A percentile compares a stretch with the other conserved stretches of the same genome.
These are phyloP conservation scores for Fistularia tabacaria DNA, from an alignment of 2,797 vertebrate genomes.

Conservation along the genomic window DNA sequence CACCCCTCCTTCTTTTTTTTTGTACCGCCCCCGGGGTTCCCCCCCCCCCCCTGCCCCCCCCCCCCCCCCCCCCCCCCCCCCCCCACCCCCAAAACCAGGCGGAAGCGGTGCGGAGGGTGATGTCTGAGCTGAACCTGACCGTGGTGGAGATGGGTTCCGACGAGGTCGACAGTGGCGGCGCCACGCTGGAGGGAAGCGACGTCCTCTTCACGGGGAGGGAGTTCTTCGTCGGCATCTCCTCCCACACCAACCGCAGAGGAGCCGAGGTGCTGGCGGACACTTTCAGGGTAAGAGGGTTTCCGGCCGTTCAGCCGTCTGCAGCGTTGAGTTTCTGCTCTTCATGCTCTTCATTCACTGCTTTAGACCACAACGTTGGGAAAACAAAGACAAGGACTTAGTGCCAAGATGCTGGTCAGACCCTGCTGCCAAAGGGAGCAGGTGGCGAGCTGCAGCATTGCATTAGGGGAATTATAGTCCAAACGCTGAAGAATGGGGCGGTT, in stretches of 20 bases:
- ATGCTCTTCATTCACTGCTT: too few relatives aligned
- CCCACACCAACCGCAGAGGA: constrained; percentile 87
- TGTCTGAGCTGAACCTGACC: constrained; percentile 83
- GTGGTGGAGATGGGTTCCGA: constrained; percentile 81
- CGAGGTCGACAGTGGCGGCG: constrained; percentile 69
- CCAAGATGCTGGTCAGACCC: neutral
- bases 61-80: too few relatives aligned
- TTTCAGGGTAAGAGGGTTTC: constrained; percentile 73
- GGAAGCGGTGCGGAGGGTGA: constrained; percentile 79
- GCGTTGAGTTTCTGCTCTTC: too few relatives aligned
- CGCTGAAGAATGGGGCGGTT: constrained; percentile 40
- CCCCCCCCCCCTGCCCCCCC: too few relatives aligned
- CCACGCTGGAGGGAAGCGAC: constrained; percentile 88
- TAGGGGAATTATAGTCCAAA: constrained; percentile 44
- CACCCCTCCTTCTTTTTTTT: too few relatives aligned
- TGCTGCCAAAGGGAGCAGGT: constrained; percentile 54
- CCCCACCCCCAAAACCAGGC: constrained; percentile 53
- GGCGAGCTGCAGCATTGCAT: constrained; percentile 42
- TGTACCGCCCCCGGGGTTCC: too few relatives aligned
- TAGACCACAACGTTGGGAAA: too few relatives aligned
- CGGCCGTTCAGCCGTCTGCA: neutral
- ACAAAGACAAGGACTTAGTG: neutral
- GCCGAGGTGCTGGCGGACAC: constrained; percentile 87
- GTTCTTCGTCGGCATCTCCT: constrained; percentile 90
- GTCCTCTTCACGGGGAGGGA: constrained; percentile 89